Evolutionary conservation across 2,797 vertebrate species (phyloP).

Genomic region (Sciurus vulgaris): DNA sequence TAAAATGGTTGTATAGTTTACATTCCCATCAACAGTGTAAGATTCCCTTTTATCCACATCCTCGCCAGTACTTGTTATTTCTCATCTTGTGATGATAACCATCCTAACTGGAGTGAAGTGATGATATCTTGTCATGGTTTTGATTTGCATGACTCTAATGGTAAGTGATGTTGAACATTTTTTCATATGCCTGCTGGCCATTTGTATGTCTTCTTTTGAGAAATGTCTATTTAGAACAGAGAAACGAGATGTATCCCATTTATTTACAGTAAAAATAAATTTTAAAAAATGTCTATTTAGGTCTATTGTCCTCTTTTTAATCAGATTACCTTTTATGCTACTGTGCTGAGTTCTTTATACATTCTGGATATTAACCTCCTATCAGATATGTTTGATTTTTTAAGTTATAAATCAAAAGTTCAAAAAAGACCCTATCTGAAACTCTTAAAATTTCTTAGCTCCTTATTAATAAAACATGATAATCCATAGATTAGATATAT

Average conservation of each 20-base stretch:
- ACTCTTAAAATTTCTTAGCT: background rate
- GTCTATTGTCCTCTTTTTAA: background rate
- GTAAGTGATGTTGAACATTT: background rate
- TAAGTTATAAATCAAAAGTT: constrained; percentile 27
- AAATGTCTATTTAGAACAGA: background rate
- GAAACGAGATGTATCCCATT: too few species aligned
- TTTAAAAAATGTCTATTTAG: background rate
- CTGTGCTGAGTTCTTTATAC: background rate
- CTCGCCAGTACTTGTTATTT: background rate
- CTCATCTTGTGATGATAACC: background rate
- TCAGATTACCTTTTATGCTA: background rate
- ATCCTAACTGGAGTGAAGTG: background rate
- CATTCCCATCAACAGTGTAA: background rate
- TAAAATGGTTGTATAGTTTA: background rate
- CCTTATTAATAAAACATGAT: constrained; percentile 7
- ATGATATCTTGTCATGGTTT: background rate
- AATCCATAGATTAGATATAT: background rate
- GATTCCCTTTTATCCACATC: background rate
- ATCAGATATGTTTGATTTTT: background rate
- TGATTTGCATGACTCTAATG: background rate
- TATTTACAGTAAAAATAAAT: too few species aligned
- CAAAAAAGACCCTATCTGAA: background rate
- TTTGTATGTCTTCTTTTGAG: background rate
- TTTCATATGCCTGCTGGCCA: background rate
- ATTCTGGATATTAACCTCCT: background rate